These are phyloP conservation scores for Biston betularia DNA, from an alignment of 2,888 invertebrate genomes.

Conservation along the genomic window DNA sequence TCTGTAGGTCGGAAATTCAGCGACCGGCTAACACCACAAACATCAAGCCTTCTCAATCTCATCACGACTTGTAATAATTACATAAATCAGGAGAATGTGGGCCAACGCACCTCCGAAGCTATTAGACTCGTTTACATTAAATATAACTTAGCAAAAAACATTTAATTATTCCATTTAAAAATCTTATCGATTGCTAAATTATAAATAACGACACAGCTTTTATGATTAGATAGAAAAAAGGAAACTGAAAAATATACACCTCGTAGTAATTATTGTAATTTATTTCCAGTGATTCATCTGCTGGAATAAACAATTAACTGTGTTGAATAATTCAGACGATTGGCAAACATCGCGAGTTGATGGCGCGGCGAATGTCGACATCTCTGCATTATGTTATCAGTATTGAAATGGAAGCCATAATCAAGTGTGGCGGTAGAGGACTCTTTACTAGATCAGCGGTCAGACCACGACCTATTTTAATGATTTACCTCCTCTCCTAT, in stretches of 20 bases:
- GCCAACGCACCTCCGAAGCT: conserved; percentile 1
- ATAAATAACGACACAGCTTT: neutral
- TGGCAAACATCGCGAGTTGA: conserved; percentile 30
- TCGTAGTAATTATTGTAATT: neutral
- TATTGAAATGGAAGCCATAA: conserved; percentile 17
- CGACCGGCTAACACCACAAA: neutral
- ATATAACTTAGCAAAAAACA: neutral
- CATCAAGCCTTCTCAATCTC: neutral
- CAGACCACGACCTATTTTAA: conserved; percentile 1
- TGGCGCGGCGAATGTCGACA: conserved; percentile 26
- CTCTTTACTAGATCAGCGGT: conserved; percentile 10
- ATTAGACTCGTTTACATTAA: conserved; percentile 4
- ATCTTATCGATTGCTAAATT: conserved; percentile 1
- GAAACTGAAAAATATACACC: neutral
- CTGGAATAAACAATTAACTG: conserved; percentile 13
- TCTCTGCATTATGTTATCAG: conserved; percentile 19
- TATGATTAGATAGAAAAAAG: neutral
- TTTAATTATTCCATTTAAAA: neutral
- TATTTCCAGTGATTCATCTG: conserved; percentile 10
- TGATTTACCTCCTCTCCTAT: too few relatives aligned
- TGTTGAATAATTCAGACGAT: conserved; percentile 27
- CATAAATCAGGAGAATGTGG: neutral
- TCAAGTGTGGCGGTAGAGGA: conserved; percentile 2
- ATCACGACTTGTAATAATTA: neutral
- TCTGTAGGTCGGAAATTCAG: neutral